Conservation (phyloP, 2,113 vertebrate genomes). For the Protobothrops mucrosquamatus region DNA sequence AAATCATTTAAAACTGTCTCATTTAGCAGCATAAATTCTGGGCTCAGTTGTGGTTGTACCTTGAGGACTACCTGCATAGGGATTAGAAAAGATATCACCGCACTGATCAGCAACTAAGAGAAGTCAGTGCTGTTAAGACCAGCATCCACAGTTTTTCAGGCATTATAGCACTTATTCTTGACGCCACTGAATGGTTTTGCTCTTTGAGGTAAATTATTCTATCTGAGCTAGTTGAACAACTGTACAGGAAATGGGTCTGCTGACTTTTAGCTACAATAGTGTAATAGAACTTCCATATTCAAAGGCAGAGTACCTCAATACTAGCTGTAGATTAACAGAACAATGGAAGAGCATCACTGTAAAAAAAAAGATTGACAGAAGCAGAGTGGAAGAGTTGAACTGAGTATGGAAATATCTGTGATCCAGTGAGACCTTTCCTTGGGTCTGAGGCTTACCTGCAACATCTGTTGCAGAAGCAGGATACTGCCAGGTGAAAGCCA, state of each 20-base stretch:
- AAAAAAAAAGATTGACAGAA: neutral
- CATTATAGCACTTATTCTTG: neutral
- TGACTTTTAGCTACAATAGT: neutral
- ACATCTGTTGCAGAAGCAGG: constrained; percentile 89
- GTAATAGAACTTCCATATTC: neutral
- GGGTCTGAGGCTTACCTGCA: constrained; percentile 80
- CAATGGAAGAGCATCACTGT: neutral
- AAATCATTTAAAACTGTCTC: neutral
- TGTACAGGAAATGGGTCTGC: neutral
- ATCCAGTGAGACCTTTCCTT: too few relatives aligned
- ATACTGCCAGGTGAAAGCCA: constrained; percentile 87
- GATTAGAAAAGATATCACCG: neutral
- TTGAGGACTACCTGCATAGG: neutral
- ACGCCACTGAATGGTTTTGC: neutral
- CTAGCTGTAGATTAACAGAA: too few relatives aligned
- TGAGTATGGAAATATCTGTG: neutral
- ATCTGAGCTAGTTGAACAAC: neutral
- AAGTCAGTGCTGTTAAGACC: neutral
- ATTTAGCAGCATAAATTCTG: neutral
- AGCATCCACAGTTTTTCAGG: neutral
- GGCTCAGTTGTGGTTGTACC: neutral
- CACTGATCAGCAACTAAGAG: neutral
- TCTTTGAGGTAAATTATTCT: neutral
- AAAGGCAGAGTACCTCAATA: neutral
- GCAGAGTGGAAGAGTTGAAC: neutral